Conservation (phyloP, 1,140 invertebrate species). For the Drosophila pallidifrons region DNA sequence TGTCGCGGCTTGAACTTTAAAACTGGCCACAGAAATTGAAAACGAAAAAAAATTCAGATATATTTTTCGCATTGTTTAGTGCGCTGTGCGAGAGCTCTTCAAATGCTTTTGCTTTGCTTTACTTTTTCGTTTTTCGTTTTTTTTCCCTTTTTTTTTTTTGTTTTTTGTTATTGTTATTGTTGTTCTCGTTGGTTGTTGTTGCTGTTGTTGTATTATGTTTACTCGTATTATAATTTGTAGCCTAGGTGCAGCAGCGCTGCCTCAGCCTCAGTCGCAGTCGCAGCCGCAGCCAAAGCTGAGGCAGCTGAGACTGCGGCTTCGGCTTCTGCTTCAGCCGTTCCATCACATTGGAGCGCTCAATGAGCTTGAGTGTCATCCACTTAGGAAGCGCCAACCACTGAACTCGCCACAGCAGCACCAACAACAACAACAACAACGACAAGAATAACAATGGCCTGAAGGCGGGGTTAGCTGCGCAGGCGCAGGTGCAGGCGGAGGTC, state of each 20-base stretch:
- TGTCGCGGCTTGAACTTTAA: constrained; percentile 83
- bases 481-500: constrained; percentile 61
- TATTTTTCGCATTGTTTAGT: constrained; percentile 79
- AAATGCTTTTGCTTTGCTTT: constrained; percentile 25
- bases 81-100: constrained; percentile 56
- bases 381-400: constrained; percentile 82
- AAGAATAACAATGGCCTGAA: constrained; percentile 49
- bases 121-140: constrained; percentile 14
- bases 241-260: constrained; percentile 72
- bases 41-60: constrained; percentile 71
- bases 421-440: constrained; percentile 38
- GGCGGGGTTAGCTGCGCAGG: constrained; percentile 39
- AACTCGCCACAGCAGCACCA: constrained; percentile 70
- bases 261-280: constrained; percentile 2
- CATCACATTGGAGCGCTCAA: constrained; percentile 74
- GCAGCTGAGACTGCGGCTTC: background rate
- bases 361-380: constrained; percentile 83
- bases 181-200: constrained; percentile 13
- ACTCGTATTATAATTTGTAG: constrained; percentile 61
- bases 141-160: too few relatives aligned
- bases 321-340: constrained; percentile 4
- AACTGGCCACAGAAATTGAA: constrained; percentile 71
- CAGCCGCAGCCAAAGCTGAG: background rate
- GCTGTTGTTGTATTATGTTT: constrained; percentile 77
- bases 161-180: constrained; percentile 49